Conservation (phyloP, 2,888 invertebrate genomes). For the Metalampra italica region DNA sequence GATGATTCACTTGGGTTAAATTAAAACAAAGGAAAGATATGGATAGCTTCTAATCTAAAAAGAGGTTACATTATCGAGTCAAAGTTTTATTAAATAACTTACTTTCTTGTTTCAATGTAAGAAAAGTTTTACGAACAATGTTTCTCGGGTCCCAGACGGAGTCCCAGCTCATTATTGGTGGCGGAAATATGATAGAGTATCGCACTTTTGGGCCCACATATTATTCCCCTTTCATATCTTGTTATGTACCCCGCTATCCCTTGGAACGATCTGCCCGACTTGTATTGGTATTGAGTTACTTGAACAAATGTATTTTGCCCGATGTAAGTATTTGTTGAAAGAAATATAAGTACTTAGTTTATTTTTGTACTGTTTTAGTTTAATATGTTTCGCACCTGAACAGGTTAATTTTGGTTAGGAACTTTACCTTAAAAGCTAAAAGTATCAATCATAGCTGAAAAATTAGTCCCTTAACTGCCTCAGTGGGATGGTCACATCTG, state of each 20-base stretch:
- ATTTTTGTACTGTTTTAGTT: not conserved
- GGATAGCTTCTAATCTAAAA: no score
- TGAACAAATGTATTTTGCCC: not conserved
- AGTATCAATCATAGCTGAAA: no score
- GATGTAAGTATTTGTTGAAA: not conserved
- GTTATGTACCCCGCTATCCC: conserved; percentile 9
- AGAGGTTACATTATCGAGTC: no score
- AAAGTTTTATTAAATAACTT: no score
- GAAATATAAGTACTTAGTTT: not conserved
- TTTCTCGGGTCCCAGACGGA: not conserved
- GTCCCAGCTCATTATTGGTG: conserved; percentile 17
- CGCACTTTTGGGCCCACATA: conserved; percentile 23
- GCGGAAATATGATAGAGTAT: conserved; percentile 33
- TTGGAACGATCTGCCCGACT: not conserved
- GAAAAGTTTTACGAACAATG: not conserved
- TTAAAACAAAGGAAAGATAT: no score
- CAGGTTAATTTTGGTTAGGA: no score
- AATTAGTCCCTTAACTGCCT: no score
- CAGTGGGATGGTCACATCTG: no score
- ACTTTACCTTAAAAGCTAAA: no score
- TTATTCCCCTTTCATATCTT: conserved; percentile 22
- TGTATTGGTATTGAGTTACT: not conserved
- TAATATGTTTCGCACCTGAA: no score
- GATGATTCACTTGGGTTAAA: no score
- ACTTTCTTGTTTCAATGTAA: no score